Conservation (phyloP, 2,888 invertebrate genomes). For the Zygogramma bicolorata region DNA sequence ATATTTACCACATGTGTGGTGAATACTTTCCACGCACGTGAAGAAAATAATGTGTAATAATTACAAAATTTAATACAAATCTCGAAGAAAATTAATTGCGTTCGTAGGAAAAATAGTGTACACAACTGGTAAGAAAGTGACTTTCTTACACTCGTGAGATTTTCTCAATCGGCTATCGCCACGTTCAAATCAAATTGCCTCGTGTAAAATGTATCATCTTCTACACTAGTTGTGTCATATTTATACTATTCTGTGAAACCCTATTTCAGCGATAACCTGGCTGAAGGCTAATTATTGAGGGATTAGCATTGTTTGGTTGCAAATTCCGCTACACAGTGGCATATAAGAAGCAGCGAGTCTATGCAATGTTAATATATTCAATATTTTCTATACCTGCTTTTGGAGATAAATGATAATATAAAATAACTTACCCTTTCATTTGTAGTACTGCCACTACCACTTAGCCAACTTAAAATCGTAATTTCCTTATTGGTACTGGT, state of each 20-base stretch:
- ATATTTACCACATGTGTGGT: not conserved
- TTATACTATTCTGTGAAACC: too few relatives aligned
- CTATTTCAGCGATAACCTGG: not conserved
- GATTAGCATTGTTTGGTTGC: not conserved
- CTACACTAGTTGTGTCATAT: not conserved
- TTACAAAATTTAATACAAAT: constrained; percentile 10
- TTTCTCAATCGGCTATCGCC: not conserved
- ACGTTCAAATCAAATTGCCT: not conserved
- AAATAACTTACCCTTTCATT: not conserved
- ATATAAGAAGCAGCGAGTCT: not conserved
- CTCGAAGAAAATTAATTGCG: constrained; percentile 8
- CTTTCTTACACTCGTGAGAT: constrained; percentile 1
- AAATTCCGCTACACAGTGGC: not conserved
- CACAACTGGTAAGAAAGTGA: constrained; percentile 2
- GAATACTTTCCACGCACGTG: constrained; percentile 1
- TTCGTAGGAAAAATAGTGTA: constrained; percentile 12
- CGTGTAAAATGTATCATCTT: not conserved
- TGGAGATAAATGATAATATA: not conserved
- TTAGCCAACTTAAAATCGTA: too few relatives aligned
- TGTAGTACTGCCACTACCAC: not conserved
- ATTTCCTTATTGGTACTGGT: too few relatives aligned
- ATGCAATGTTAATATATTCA: not conserved
- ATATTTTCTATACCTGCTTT: too few relatives aligned
- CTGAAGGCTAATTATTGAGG: not conserved
- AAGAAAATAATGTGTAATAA: constrained; percentile 6